Base-by-base conservation (phyloP, 2,888 invertebrate species). In the Cryptus viduatorius region DNA sequence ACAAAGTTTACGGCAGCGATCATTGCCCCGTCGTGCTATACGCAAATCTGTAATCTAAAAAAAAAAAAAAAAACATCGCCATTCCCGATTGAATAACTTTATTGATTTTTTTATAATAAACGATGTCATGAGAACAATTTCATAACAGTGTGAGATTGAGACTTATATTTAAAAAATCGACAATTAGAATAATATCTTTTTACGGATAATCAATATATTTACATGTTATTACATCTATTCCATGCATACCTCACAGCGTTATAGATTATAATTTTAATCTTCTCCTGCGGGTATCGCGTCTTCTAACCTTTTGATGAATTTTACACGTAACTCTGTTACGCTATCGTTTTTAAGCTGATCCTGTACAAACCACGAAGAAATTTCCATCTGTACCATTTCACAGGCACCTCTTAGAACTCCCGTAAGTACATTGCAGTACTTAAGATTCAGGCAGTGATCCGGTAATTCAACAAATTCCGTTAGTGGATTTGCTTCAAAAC, bases 271-370 rank as follows among this genome's bases (percentile, higher is more conserved):
- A 24, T 76, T 29, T 48, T 96, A 99, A 94, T 99, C 99, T 95
- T 99, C 99, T 29, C 99, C 99, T 56, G 98, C 98, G 10, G 99
- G 99, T 90, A 99, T 97, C 1, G 99, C 98, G 94, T 99, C 99
- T 95, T 99, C 99, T 92, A 99, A 94, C 93, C 98, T 96, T 92
- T 98, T 97, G 85, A 99, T 96, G 94, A 98, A 99, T 93, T 99
- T 98, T 3, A 99, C 97, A 91, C 98, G 95, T 24, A 99, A 95
- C 95, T 99, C 99, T 24, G 99, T 99, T 46, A 97, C 96, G 87
- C 96, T 96, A 93, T 99, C 99, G 67, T 99, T 99, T 94, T 98
- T 98, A 72, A 99, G 94, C 91, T 98, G 98, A 94, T 99, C 99
- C 95, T 98, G 96, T 1, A 98, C 97, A 95, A 99, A 98, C 97